Percentiles rank a stretch among this genome's conserved stretches.
Conservation (phyloP, 1,140 invertebrate species). For the Theocolax elegans region DNA sequence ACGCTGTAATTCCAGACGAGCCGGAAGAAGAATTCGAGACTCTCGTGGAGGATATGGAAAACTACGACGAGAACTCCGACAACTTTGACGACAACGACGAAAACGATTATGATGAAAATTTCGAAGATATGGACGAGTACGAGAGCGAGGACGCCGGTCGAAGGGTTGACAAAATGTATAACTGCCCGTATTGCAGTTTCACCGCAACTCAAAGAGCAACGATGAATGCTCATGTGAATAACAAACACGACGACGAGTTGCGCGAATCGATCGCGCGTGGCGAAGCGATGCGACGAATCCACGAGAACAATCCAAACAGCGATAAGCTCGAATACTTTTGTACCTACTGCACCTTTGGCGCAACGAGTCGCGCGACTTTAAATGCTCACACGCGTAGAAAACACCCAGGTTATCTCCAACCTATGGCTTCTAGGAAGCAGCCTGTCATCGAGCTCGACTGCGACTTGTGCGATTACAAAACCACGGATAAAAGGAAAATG, state of each 20-base stretch:
- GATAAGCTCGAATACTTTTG: not conserved
- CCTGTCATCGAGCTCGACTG: conserved; percentile 30
- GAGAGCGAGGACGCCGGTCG: not conserved
- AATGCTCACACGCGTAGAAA: not conserved
- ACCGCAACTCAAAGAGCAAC: not conserved
- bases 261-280: not conserved
- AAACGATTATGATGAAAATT: not conserved
- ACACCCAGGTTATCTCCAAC: conserved; percentile 33
- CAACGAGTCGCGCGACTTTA: not conserved
- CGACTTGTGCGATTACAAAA: conserved; percentile 62
- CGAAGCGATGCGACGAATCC: too few relatives aligned
- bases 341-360: not conserved
- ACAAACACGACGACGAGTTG: conserved; percentile 3
- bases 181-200: conserved; percentile 27
- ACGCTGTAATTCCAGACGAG: not conserved
- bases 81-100: too few relatives aligned
- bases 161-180: not conserved
- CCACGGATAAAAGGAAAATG: conserved; percentile 62
- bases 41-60: not conserved
- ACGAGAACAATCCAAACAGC: too few relatives aligned
- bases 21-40: not conserved
- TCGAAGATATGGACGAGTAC: conserved; percentile 8
- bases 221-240: not conserved
- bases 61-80: not conserved
- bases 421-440: too few relatives aligned